phyloP scores from a whole-genome alignment of 2,888 invertebrate genomes.

The Carabus problematicus region DNA sequence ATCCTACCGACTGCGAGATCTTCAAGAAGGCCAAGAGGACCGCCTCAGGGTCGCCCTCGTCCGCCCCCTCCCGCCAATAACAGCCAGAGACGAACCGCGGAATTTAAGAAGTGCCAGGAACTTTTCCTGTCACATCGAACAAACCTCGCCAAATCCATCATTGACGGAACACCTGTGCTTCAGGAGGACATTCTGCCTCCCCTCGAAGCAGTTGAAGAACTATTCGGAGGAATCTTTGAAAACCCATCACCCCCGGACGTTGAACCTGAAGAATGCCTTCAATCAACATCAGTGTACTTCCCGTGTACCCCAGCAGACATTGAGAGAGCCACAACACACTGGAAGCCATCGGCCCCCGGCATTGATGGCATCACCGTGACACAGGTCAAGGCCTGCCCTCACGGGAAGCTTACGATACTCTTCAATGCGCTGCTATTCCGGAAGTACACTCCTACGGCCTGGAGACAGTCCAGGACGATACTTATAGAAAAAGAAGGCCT shows the following conservation, averaged over 20 bases:
- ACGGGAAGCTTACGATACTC: constrained; percentile 18
- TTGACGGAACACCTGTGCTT: constrained; percentile 29
- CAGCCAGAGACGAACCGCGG: constrained; percentile 23
- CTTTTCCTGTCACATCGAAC: constrained; percentile 38
- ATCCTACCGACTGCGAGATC: too few species aligned
- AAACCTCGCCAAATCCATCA: constrained; percentile 29
- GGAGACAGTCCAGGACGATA: constrained; percentile 39
- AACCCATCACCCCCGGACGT: constrained; percentile 26
- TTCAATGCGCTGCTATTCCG: constrained; percentile 42
- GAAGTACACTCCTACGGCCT: constrained; percentile 32
- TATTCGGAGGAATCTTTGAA: constrained; percentile 28
- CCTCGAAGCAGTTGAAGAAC: constrained; percentile 27
- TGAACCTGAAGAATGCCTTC: not conserved
- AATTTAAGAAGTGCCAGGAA: constrained; percentile 45
- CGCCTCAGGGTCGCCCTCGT: too few species aligned
- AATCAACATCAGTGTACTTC: not conserved
- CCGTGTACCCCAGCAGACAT: constrained; percentile 13
- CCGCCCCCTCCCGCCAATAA: not conserved
- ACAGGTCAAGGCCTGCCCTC: constrained; percentile 10
- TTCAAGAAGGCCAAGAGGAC: too few species aligned
- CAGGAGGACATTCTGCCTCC: constrained; percentile 15
- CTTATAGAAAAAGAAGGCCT: constrained; percentile 44
- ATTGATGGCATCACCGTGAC: constrained; percentile 26
- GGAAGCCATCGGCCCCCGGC: constrained; percentile 27
- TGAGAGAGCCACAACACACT: too few species aligned